phyloP scores from a whole-genome alignment of 2,113 vertebrate genomes.

The Coptodon rendalli region DNA sequence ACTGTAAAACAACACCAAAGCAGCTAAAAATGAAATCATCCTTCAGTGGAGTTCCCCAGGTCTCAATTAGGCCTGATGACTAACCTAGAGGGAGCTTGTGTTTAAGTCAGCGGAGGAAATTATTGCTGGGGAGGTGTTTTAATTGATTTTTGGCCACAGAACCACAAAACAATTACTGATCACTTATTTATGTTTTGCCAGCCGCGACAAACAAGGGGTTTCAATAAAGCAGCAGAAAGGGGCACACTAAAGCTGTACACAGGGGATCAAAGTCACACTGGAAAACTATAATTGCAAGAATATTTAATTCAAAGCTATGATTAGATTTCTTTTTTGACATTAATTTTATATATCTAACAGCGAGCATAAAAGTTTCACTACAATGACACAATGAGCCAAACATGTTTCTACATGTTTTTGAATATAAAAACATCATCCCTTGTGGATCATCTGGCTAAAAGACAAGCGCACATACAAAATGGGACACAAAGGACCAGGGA shows the following conservation, averaged over 20 bases:
- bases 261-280: not conserved
- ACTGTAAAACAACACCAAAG: not conserved
- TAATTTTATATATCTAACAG: not conserved
- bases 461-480: constrained; percentile 19
- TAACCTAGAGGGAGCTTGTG: constrained; percentile 61
- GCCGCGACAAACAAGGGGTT: constrained; percentile 48
- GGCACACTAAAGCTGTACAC: constrained; percentile 35
- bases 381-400: not conserved
- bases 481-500: constrained; percentile 8
- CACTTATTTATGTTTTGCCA: constrained; percentile 64
- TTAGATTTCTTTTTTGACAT: not conserved
- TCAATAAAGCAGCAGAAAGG: constrained; percentile 48
- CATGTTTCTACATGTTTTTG: not conserved
- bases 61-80: constrained; percentile 75
- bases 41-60: constrained; percentile 44
- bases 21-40: not conserved
- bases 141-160: constrained; percentile 58
- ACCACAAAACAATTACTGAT: constrained; percentile 73
- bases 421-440: not conserved
- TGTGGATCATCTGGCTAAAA: constrained; percentile 13
- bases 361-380: not conserved
- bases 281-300: not conserved
- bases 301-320: not conserved
- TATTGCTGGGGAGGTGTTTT: constrained; percentile 55
- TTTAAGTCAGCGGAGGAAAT: constrained; percentile 58